Evolutionary conservation across 2,888 invertebrate species (phyloP).

Genomic region (Uropetala carovei): DNA sequence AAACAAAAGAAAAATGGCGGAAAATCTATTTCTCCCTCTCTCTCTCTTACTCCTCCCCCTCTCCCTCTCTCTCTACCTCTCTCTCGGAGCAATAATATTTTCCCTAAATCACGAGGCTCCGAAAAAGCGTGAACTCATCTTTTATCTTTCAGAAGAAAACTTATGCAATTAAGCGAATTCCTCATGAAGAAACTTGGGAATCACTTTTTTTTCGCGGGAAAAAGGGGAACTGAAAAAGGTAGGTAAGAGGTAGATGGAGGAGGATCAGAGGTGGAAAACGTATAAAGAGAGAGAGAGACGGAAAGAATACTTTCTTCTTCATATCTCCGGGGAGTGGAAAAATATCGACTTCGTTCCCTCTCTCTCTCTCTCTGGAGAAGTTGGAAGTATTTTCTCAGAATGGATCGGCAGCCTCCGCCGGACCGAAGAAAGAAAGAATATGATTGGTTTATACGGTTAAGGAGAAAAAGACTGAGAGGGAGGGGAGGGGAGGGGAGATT

Average conservation of each 20-base stretch:
- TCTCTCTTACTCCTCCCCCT: not conserved
- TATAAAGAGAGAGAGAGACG: not conserved
- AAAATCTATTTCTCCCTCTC: too few relatives aligned
- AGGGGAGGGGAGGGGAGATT: too few relatives aligned
- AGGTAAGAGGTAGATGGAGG: not conserved
- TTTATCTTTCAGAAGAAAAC: not conserved
- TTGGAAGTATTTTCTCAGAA: too few relatives aligned
- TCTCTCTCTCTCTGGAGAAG: too few relatives aligned
- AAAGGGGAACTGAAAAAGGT: not conserved
- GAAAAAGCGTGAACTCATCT: not conserved
- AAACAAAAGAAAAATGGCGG: too few relatives aligned
- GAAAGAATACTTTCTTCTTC: too few relatives aligned
- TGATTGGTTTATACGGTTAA: too few relatives aligned
- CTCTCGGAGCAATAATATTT: not conserved
- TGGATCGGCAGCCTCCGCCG: too few relatives aligned
- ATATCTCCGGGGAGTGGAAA: too few relatives aligned
- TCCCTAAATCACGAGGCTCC: not conserved
- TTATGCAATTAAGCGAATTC: slow-evolving; percentile 22
- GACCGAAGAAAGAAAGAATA: too few relatives aligned
- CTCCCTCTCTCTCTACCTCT: not conserved
- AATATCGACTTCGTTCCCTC: too few relatives aligned
- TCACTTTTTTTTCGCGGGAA: not conserved
- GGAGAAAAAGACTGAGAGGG: too few relatives aligned
- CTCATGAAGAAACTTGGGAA: not conserved
- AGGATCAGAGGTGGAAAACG: not conserved